phyloP scores from a whole-genome alignment of 2,888 invertebrate genomes.

The Allophyes oxyacanthae region DNA sequence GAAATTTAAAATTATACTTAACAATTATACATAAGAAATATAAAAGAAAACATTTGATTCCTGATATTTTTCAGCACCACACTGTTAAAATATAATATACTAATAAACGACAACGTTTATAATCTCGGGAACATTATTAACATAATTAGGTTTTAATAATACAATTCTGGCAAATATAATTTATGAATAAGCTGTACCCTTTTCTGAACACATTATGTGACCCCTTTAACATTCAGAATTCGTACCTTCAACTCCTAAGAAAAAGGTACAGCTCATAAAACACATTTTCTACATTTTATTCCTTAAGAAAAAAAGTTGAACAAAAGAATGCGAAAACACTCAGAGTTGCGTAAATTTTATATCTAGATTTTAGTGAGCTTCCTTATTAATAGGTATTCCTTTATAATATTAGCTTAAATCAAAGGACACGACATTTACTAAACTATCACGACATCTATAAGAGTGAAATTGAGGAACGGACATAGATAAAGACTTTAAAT shows the following conservation, averaged over 20 bases:
- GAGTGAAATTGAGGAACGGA: slow-evolving; percentile 88
- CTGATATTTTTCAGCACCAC: slow-evolving; percentile 49
- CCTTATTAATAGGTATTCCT: slow-evolving; percentile 71
- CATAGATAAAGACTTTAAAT: slow-evolving; percentile 84
- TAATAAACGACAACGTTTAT: slow-evolving; percentile 48
- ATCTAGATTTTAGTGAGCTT: slow-evolving; percentile 80
- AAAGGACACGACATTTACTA: slow-evolving; percentile 87
- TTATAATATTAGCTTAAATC: slow-evolving; percentile 66
- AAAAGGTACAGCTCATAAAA: slow-evolving; percentile 31
- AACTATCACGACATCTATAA: slow-evolving; percentile 88
- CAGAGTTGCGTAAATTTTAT: slow-evolving; percentile 70
- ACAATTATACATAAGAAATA: slow-evolving; percentile 31
- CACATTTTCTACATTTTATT: slow-evolving; percentile 30
- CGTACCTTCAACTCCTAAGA: slow-evolving; percentile 13
- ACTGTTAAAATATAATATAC: slow-evolving; percentile 38
- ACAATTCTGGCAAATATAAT: slow-evolving; percentile 39
- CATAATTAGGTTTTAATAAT: slow-evolving; percentile 52
- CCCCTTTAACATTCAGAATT: slow-evolving; percentile 18
- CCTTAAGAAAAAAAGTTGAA: slow-evolving; percentile 47
- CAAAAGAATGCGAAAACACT: slow-evolving; percentile 76
- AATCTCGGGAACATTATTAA: slow-evolving; percentile 48
- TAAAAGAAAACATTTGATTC: slow-evolving; percentile 23
- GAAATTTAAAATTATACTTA: slow-evolving; percentile 34
- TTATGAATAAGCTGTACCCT: slow-evolving; percentile 41
- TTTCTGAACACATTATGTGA: slow-evolving; percentile 25